Percentiles rank a stretch among this genome's conserved stretches.
phyloP scores from a whole-genome alignment of 2,797 vertebrate species.

The Rhodeus uyekii region DNA sequence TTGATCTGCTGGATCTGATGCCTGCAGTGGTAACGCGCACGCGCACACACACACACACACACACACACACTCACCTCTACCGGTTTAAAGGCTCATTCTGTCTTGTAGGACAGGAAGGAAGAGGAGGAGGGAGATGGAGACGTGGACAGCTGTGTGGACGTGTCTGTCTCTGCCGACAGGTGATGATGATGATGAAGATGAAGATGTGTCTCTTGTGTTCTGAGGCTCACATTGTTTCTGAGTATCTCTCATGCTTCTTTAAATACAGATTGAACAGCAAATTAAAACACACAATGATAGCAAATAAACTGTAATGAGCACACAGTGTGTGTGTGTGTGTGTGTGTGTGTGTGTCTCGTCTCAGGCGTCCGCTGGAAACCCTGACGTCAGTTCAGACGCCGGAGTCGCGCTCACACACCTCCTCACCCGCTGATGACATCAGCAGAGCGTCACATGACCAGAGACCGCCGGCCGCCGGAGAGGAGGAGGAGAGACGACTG shows the following conservation, averaged over 20 bases:
- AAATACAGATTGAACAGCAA: too few species aligned
- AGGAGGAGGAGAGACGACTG: constrained; percentile 1
- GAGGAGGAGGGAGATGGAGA: constrained; percentile 37
- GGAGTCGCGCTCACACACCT: constrained; percentile 56
- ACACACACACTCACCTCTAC: neutral
- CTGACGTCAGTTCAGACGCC: constrained; percentile 44
- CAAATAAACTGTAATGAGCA: too few species aligned
- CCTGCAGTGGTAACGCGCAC: constrained; percentile 38
- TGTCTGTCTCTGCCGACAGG: constrained; percentile 58
- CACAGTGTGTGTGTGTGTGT: too few species aligned
- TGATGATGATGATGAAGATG: constrained; percentile 35
- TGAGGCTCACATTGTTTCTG: neutral
- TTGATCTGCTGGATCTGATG: constrained; percentile 65
- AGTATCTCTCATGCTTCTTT: neutral
- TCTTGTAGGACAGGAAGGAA: constrained; percentile 63
- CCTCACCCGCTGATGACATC: constrained; percentile 49
- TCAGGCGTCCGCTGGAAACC: neutral
- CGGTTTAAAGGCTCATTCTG: constrained; percentile 26
- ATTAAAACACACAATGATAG: too few species aligned
- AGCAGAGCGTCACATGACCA: constrained; percentile 32
- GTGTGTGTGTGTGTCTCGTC: neutral
- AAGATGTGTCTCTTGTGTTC: neutral
- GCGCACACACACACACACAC: constrained; percentile 17
- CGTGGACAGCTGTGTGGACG: constrained; percentile 25
- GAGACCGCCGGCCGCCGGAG: constrained; percentile 65